Evolutionary conservation across 2,888 invertebrate species (phyloP), one percentile per base, ranked within the genome.

Genomic region (Lepidonotus clava): DNA sequence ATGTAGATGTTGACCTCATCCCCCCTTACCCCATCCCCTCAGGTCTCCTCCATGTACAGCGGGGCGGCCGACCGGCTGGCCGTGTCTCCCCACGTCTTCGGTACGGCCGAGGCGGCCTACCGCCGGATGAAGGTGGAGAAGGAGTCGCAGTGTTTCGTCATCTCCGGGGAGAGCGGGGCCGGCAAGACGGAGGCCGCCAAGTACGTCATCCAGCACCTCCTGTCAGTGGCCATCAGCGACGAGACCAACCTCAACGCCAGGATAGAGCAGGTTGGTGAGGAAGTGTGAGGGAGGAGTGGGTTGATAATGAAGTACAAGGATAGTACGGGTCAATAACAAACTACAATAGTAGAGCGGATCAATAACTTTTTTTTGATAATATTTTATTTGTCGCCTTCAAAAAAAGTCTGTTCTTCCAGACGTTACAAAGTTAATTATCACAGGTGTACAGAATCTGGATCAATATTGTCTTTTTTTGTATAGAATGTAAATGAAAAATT

Each of bases 81-180:
- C 41, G 28, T 80, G 80, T 51, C 80, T n/a, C 51, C 80, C 14
- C 80, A 80, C 46, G 34, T 28, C 51, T 80, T 41, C 46, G 80
- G 24, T 46, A 80, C 46, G 11, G 41, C 80, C 14, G 80, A 80
- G 80, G 24, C 46, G 24, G 80, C 80, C 34, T 66, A 67, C 41
- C 40, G 56, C 0, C 21, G n/a, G 1, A 85, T 85, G 84, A 85
- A 66, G 56, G 77, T 86, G 18, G 88, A 91, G 6, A 86, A 89
- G 53, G 61, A 80, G n/a, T 88, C 91, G 11, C 93, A 93, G 88
- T 93, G 93, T 88, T 92, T 92, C 88, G 91, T 93, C 67, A 92
- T 93, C 85, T 91, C 91, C 83, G 93, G 93, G 21, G 93, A 93
- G 88, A 92, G 92, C 84, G 93, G 93, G 2, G 90, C 92, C 1